Percentiles rank a stretch among this genome's conserved stretches.
These are phyloP conservation scores for Acanthis flammea DNA, from an alignment of 2,797 vertebrate species.

Conservation along the genomic window DNA sequence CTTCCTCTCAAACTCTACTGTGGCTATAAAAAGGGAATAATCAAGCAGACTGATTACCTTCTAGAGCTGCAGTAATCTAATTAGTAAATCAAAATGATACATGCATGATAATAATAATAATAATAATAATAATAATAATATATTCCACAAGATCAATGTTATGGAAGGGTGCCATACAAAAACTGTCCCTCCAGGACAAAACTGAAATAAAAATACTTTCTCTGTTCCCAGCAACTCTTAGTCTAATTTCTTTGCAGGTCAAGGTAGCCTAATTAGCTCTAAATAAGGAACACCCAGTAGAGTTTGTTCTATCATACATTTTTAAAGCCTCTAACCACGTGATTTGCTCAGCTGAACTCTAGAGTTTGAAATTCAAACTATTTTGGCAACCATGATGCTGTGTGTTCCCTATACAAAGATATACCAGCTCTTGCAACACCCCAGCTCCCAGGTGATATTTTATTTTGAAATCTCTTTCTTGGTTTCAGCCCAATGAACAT, in stretches of 20 bases:
- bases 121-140: background rate
- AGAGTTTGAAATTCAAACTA: background rate
- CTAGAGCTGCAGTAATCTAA: background rate
- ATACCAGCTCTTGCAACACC: background rate
- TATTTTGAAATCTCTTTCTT: background rate
- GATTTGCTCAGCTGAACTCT: background rate
- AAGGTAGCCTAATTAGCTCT: slow-evolving; percentile 63
- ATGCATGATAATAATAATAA: background rate
- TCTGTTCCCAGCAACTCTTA: background rate
- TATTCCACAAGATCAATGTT: background rate
- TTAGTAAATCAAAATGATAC: slow-evolving; percentile 23
- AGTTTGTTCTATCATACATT: background rate
- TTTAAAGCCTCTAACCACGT: background rate
- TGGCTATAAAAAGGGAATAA: background rate
- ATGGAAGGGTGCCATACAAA: background rate
- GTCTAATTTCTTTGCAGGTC: slow-evolving; percentile 44
- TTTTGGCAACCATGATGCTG: background rate
- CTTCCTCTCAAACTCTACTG: background rate
- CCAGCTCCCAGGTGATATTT: background rate
- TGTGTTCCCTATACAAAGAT: background rate
- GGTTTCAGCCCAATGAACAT: background rate
- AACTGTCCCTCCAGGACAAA: slow-evolving; percentile 37
- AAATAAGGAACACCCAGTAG: slow-evolving; percentile 60
- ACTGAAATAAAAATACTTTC: slow-evolving; percentile 42
- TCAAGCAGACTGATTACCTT: slow-evolving; percentile 3